Conservation (phyloP, 2,797 vertebrate species). For the Hirundo rustica region DNA sequence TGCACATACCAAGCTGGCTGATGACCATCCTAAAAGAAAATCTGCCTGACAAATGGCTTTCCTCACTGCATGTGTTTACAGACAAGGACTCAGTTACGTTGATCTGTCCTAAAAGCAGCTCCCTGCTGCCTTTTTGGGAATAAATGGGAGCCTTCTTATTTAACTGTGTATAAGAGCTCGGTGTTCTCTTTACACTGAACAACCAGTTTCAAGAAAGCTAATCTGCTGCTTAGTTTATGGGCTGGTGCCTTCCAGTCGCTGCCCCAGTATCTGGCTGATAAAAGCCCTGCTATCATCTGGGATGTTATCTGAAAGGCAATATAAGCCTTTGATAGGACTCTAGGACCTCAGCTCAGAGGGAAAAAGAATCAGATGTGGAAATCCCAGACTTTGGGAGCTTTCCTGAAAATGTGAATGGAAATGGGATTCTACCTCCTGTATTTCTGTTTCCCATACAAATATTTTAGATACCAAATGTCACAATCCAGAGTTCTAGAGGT, state of each 20-base stretch:
- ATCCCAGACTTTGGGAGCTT: neutral
- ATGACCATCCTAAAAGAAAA: neutral
- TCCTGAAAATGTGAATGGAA: neutral
- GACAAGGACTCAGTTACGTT: neutral
- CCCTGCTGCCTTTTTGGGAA: neutral
- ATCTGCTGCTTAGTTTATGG: slow-evolving; percentile 22
- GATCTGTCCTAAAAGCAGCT: slow-evolving; percentile 18
- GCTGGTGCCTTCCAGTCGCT: neutral
- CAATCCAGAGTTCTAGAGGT: neutral
- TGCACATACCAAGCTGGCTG: neutral
- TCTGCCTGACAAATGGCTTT: neutral
- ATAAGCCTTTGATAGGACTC: neutral
- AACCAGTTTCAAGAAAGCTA: neutral
- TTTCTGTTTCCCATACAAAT: neutral
- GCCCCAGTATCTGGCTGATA: neutral
- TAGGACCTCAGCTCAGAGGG: neutral
- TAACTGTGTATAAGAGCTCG: neutral
- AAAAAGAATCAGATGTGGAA: neutral
- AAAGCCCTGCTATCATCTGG: neutral
- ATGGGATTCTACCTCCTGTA: neutral
- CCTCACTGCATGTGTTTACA: neutral
- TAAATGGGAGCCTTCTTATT: neutral
- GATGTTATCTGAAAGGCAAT: slow-evolving; percentile 7
- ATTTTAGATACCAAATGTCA: neutral
- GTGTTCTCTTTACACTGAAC: neutral